These are phyloP conservation scores for Spisula subtruncata DNA, from an alignment of 2,888 invertebrate species.

Conservation along the genomic window DNA sequence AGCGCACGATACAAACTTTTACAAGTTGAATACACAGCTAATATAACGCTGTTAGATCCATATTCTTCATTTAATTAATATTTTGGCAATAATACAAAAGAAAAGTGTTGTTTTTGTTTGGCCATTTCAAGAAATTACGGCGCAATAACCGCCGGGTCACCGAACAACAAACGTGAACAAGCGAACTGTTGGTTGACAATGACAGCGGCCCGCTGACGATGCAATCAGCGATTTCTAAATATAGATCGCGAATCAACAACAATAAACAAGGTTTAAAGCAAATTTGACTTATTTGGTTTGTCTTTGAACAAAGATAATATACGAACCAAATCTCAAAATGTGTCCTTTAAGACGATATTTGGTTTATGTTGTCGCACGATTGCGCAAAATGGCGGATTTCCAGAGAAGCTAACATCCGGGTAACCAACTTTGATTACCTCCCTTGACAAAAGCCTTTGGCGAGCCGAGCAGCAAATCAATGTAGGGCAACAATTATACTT, in stretches of 20 bases:
- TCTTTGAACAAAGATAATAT: not conserved
- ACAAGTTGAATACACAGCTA: not conserved
- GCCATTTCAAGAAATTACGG: not conserved
- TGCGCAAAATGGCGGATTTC: conserved; percentile 65
- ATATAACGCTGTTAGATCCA: not conserved
- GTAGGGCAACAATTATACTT: not conserved
- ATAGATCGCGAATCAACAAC: not conserved
- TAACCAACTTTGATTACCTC: conserved; percentile 31
- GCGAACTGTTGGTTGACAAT: not conserved
- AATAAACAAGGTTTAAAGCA: not conserved
- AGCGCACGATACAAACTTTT: not conserved
- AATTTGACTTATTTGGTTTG: not conserved
- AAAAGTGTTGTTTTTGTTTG: not conserved
- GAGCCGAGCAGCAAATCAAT: conserved; percentile 12
- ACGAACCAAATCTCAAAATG: not conserved
- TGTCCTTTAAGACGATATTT: not conserved
- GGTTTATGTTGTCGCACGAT: conserved; percentile 14
- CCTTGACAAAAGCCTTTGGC: conserved; percentile 29
- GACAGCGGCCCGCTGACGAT: conserved; percentile 39
- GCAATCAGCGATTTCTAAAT: not conserved
- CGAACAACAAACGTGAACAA: not conserved
- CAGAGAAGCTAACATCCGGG: conserved; percentile 70
- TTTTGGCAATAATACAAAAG: not conserved
- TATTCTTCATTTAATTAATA: not conserved
- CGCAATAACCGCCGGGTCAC: not conserved